These are phyloP conservation scores for Clupea harengus DNA, from an alignment of 2,113 vertebrate genomes.

Conservation along the genomic window DNA sequence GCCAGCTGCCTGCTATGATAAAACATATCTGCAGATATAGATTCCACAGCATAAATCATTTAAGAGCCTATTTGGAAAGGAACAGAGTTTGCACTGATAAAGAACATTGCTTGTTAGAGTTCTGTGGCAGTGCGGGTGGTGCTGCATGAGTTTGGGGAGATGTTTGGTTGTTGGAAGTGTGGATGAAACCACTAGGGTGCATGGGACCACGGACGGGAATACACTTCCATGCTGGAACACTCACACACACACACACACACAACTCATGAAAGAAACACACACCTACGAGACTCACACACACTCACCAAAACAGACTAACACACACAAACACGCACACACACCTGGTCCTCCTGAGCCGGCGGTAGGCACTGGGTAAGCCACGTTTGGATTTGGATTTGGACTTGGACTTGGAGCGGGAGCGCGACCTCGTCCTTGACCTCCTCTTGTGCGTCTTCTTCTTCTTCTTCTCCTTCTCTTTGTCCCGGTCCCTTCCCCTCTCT, in stretches of 20 bases:
- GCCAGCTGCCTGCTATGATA: neutral
- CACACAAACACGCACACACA: constrained; percentile 51
- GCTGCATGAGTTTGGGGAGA: neutral
- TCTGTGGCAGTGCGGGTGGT: neutral
- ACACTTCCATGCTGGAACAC: neutral
- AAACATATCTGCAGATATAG: neutral
- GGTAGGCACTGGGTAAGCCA: constrained; percentile 90
- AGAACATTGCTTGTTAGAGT: neutral
- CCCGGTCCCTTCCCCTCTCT: constrained; percentile 48
- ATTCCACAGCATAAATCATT: constrained; percentile 16
- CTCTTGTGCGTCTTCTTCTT: constrained; percentile 93
- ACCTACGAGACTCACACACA: neutral
- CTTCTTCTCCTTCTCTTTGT: constrained; percentile 88
- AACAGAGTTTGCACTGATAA: neutral
- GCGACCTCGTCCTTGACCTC: constrained; percentile 81
- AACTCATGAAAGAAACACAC: neutral
- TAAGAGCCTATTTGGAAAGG: neutral
- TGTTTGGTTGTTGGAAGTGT: neutral
- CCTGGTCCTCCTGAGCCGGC: constrained; percentile 84
- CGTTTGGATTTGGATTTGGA: constrained; percentile 83
- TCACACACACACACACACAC: neutral
- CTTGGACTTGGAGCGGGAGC: constrained; percentile 78
- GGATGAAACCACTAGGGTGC: neutral
- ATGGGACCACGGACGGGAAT: neutral
- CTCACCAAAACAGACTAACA: neutral